Conservation (phyloP, 2,888 invertebrate genomes). For the Mayetiola destructor region DNA sequence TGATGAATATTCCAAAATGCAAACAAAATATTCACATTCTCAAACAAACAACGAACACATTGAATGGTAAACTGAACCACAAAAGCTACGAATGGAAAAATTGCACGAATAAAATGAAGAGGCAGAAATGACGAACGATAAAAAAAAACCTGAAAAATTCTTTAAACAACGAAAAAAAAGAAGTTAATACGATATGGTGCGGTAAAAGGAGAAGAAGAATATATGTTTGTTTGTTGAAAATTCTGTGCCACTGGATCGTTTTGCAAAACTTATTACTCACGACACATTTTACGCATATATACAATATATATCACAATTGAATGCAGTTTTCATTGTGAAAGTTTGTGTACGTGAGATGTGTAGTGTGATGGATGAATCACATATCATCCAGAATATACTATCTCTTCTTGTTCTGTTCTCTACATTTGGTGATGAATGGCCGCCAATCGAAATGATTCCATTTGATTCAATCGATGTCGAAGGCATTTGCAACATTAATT, state of each 20-base stretch:
- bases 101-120: neutral
- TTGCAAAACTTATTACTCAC: conserved; percentile 5
- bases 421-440: no score
- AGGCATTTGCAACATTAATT: neutral
- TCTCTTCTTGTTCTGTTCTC: no score
- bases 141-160: neutral
- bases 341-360: neutral
- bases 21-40: no score
- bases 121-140: neutral
- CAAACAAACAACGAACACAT: no score
- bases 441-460: no score
- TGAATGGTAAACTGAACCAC: neutral
- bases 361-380: no score
- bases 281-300: conserved; percentile 1
- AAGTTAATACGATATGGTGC: neutral
- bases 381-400: no score
- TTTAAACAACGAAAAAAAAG: neutral
- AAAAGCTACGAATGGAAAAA: neutral
- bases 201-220: no score
- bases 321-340: conserved; percentile 2
- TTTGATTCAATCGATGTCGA: no score
- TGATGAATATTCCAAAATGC: no score
- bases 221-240: no score
- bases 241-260: neutral
- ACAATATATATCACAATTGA: neutral